A percentile compares a stretch with the other conserved stretches of the same genome.
Evolutionary conservation across 1,140 invertebrate species (phyloP).

Genomic region (Tetramorium parvispinum): DNA sequence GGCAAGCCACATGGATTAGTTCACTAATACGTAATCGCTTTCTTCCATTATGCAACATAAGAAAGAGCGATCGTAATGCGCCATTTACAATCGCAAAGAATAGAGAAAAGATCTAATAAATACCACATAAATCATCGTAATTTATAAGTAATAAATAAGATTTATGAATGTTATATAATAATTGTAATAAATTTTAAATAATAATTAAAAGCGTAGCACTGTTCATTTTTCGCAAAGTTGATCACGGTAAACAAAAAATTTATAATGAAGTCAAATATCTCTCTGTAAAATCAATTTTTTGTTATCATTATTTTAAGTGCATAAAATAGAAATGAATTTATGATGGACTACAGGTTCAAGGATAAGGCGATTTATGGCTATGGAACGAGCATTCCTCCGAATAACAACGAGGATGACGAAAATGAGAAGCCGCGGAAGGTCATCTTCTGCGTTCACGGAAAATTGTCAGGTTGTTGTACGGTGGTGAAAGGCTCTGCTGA

Average conservation of each 20-base stretch:
- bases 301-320: neutral
- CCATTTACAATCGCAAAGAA: neutral
- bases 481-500: conserved; percentile 79
- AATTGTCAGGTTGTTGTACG: conserved; percentile 86
- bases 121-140: neutral
- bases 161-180: neutral
- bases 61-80: neutral
- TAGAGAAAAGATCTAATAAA: conserved; percentile 5
- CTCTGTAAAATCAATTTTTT: neutral
- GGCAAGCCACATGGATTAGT: conserved; percentile 1
- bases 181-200: neutral
- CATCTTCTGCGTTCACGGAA: conserved; percentile 86
- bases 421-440: conserved; percentile 79
- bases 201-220: neutral
- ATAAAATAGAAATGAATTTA: neutral
- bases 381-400: conserved; percentile 83
- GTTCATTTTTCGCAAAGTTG: neutral
- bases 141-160: neutral
- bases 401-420: conserved; percentile 79
- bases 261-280: neutral
- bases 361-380: conserved; percentile 83
- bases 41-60: conserved; percentile 17
- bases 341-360: conserved; percentile 77
- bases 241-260: neutral
- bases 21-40: conserved; percentile 12